These are phyloP conservation scores for Temnothorax rugatulus DNA, from an alignment of 2,888 invertebrate genomes.

Conservation along the genomic window DNA sequence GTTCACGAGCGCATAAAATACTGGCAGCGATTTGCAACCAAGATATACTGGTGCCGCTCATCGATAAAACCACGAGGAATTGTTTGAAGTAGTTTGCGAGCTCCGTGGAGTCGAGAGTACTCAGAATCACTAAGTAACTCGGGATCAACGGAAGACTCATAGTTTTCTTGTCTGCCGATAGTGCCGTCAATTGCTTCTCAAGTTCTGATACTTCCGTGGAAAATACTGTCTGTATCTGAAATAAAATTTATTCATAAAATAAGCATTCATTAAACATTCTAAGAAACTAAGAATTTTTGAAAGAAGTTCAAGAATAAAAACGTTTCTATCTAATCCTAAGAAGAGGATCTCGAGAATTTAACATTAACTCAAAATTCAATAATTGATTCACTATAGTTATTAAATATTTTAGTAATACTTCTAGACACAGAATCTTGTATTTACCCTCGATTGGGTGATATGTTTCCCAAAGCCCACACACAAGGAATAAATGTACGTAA, in stretches of 20 bases:
- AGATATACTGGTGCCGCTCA: conserved; percentile 87
- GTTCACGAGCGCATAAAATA: conserved; percentile 87
- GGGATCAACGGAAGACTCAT: conserved; percentile 89
- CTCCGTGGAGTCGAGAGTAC: conserved; percentile 86
- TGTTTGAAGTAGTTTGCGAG: conserved; percentile 88
- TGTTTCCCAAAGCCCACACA: conserved; percentile 90
- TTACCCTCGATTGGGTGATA: conserved; percentile 87
- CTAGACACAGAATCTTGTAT: conserved; percentile 8
- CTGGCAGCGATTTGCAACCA: conserved; percentile 87
- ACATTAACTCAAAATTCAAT: neutral
- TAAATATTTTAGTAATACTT: neutral
- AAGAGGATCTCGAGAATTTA: neutral
- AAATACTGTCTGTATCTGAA: conserved; percentile 88
- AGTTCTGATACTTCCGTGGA: conserved; percentile 88
- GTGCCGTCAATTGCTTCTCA: conserved; percentile 89
- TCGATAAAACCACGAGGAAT: conserved; percentile 86
- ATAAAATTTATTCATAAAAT: conserved; percentile 13
- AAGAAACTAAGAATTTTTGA: neutral
- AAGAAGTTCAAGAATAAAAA: neutral
- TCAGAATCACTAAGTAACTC: conserved; percentile 88
- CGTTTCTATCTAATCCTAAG: neutral
- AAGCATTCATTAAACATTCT: neutral
- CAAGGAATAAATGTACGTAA: conserved; percentile 88
- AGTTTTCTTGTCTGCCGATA: conserved; percentile 86
- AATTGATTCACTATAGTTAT: neutral